Evolutionary conservation across 1,140 invertebrate genomes (phyloP), one percentile per base, ranked within the genome.

Genomic region (Neotoxoptera formosana): DNA sequence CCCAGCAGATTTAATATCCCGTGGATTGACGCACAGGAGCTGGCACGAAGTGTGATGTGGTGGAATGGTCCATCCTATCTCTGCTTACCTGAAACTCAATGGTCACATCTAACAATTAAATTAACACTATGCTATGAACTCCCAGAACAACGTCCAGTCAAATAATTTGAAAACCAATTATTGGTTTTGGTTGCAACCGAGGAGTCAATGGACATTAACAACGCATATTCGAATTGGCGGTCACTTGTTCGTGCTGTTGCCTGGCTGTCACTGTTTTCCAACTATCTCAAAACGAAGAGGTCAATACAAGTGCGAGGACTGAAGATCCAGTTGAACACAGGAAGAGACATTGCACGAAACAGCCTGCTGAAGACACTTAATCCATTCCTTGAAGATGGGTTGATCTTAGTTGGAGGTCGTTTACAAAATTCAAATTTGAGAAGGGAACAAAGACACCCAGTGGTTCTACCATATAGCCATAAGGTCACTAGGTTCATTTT

Each of bases 1-100:
- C 94, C 95, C 95, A 8, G 95, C 95, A 7, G 95, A 96, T 94
- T 93, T 94, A 8, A 94, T 95, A 6, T 95, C 95, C 17, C 93
- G 95, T 47, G 95, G 95, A 25, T 88, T 17, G 30, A 34, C 25
- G 86, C 21, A 11, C 25, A 48, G 0, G 45, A 88, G 23, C n/a
- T 88, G 9, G 7, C 41, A 88, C 14, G 4, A 23, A 21, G n/a
- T 3, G 4, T 20, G 8, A 9, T 88, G 45, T 88, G 86, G 86
- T 88, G 47, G 86, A 48, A 47, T 21, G 45, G 86, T 4, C 86
- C 86, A 88, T 84, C 20, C 6, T 84, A 41, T 21, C 81, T 84
- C 9, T 76, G 6, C n/a, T 76, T 76, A 20, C 67, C 67, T 17
- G 67, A 45, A 84, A 36, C 21, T 36, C 81, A 45, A 41, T 84